Conservation (phyloP, 1,140 invertebrate genomes). For the Trypoxylus dichotomus region DNA sequence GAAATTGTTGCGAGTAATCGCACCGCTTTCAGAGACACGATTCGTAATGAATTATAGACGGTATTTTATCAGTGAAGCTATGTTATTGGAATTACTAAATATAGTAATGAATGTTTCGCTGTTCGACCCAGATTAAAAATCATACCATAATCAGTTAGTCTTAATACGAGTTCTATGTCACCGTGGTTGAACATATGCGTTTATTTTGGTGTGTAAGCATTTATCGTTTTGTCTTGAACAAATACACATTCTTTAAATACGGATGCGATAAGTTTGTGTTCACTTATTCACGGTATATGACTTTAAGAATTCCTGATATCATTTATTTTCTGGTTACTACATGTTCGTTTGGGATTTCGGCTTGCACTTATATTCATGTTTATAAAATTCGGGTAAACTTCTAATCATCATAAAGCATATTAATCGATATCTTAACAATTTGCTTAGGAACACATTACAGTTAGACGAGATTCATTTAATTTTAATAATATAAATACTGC, state of each 20-base stretch:
- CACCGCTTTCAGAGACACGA: background rate
- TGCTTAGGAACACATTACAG: too few species aligned
- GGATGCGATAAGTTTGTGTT: background rate
- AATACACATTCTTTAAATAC: background rate
- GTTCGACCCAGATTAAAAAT: slow-evolving; percentile 9
- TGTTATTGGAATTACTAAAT: slow-evolving; percentile 22
- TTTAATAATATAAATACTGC: too few species aligned
- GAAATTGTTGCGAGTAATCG: background rate
- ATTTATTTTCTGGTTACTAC: too few species aligned
- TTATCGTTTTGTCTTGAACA: background rate
- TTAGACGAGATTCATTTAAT: too few species aligned
- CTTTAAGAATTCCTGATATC: too few species aligned
- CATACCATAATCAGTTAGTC: slow-evolving; percentile 10
- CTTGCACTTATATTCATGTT: too few species aligned
- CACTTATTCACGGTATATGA: too few species aligned
- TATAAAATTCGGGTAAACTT: too few species aligned
- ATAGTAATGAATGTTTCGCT: slow-evolving; percentile 1
- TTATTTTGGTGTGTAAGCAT: background rate
- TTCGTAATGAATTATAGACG: background rate
- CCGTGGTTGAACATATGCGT: background rate
- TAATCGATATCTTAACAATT: too few species aligned
- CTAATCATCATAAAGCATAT: too few species aligned
- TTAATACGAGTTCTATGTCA: slow-evolving; percentile 4
- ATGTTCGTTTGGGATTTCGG: too few species aligned
- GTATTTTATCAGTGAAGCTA: slow-evolving; percentile 16